Conservation (phyloP, 2,888 invertebrate genomes). For the Eudemis profundana region DNA sequence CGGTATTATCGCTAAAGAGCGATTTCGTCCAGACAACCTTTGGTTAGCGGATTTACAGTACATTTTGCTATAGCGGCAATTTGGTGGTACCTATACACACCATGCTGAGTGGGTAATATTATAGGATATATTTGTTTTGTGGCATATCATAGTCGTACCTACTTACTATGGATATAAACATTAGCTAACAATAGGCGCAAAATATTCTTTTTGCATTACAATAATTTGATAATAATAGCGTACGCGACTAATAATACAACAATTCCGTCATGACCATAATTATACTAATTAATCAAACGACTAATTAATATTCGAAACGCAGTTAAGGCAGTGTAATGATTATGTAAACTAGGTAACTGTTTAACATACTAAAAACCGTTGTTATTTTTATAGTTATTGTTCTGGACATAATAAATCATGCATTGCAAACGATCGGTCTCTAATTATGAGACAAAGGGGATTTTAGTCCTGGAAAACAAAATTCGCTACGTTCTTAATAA, state of each 20-base stretch:
- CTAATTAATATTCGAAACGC: constrained; percentile 24
- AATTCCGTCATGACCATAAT: constrained; percentile 6
- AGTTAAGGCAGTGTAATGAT: constrained; percentile 3
- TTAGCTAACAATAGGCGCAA: no score
- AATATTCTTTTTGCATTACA: background rate
- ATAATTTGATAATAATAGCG: background rate
- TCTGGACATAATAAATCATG: background rate
- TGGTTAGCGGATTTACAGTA: no score
- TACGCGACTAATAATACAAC: constrained; percentile 8
- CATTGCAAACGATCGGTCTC: background rate
- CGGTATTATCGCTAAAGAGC: no score
- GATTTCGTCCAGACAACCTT: no score
- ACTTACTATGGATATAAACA: no score
- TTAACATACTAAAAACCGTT: background rate
- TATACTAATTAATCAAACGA: constrained; percentile 22
- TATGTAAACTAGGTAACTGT: constrained; percentile 13
- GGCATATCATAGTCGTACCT: no score
- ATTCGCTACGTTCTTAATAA: no score
- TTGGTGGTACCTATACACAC: no score
- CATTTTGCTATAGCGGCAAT: no score
- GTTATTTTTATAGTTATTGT: background rate
- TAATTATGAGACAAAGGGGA: background rate
- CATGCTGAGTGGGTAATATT: no score
- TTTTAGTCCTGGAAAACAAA: no score
- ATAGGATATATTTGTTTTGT: no score